Evolutionary conservation across 2,113 vertebrate genomes (phyloP).

Genomic region (Pterocles orientalis): DNA sequence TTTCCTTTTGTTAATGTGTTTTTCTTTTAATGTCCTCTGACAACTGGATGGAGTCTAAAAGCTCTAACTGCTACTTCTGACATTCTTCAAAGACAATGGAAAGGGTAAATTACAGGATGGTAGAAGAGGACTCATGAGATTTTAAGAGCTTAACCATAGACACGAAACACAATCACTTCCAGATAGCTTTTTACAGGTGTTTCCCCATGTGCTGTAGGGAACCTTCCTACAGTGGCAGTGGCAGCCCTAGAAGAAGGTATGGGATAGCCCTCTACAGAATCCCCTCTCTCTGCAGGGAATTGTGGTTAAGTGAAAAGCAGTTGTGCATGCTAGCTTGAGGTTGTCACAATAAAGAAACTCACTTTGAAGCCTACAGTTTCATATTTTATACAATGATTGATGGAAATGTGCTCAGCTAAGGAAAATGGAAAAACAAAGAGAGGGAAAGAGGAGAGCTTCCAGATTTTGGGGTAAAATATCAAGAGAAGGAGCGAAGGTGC

Average conservation of each 20-base stretch:
- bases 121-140: constrained; percentile 3
- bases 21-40: background rate
- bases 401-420: background rate
- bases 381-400: background rate
- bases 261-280: background rate
- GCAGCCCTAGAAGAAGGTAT: background rate
- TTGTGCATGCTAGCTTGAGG: background rate
- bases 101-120: constrained; percentile 32
- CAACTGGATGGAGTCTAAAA: background rate
- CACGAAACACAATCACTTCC: background rate
- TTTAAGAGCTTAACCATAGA: background rate
- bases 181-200: constrained; percentile 2
- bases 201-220: background rate
- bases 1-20: constrained; percentile 3
- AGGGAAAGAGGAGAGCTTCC: background rate
- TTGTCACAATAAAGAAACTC: background rate
- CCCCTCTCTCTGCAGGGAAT: background rate
- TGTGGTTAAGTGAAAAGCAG: background rate
- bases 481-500: background rate
- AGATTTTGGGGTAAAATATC: background rate
- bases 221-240: background rate
- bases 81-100: constrained; percentile 24
- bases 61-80: background rate
- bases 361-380: background rate
- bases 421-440: background rate